Base-by-base conservation (phyloP, 2,113 vertebrate genomes). In the Podocnemis expansa region DNA sequence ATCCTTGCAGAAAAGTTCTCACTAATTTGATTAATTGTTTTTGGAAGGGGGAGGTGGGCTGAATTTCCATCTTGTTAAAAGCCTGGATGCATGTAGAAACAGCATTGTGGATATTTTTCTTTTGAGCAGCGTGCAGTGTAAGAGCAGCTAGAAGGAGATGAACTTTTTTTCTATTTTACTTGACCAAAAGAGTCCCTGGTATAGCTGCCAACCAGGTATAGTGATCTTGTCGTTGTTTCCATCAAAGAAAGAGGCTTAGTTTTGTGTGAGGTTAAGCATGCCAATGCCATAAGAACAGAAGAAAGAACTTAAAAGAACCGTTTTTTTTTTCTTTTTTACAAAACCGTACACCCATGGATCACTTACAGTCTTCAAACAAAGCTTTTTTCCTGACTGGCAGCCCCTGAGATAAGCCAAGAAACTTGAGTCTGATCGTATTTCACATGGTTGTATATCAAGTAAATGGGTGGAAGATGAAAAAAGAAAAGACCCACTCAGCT, bases 281-380 rank as follows among this genome's bases (percentile, higher is more conserved):
- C 78, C 78, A 2, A 4, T 80, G 81, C 88, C 12, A 0, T 86
- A 93, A 90, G 92, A 90, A 95, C 93, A 97, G 86, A 95, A 94
- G 93, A 96, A 94, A 95, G 31, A 89, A 91, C 91, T 96, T 93
- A 60, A 93, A 95, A 96, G 88, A 88, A 25, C 31, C n/a, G n/a
- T n/a, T 83, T 76, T 70, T 85, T 93, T 80, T 27, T 43, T 91
- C 67, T 54, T 13, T 34, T 70, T 75, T 85, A 95, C 90, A 95
- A 96, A 97, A 84, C 82, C 6, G 8, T 94, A 88, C 96, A 75
- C 82, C 63, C 19, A 41, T 21, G 24, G 95, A 97, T 96, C 93
- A 88, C 88, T 97, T 96, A 89, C 91, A 94, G 92, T 86, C 94
- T 96, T 97, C 96, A 96, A 95, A 97, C 93, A 95, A 97, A 97